Conservation (phyloP, 1,140 invertebrate genomes). For the Conus betulinus region DNA sequence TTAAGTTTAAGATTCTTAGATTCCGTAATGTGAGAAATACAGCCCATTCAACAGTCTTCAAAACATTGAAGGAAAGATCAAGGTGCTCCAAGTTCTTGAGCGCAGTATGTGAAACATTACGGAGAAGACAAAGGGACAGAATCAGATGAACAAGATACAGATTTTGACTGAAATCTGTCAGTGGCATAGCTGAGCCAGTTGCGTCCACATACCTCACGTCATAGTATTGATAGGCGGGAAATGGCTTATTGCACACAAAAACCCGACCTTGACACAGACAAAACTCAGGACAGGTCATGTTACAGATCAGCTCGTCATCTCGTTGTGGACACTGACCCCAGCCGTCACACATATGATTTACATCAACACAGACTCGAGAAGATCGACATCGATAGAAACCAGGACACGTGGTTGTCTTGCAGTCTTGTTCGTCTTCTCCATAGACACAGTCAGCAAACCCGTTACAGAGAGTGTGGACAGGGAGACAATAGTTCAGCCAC, state of each 20-base stretch:
- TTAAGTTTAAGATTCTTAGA: conserved; percentile 19
- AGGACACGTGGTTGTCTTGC: no score
- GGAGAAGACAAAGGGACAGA: not conserved
- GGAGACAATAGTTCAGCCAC: not conserved
- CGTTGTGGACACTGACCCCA: no score
- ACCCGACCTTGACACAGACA: conserved; percentile 32
- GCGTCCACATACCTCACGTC: not conserved
- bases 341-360: conserved; percentile 8
- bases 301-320: conserved; percentile 1
- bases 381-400: not conserved
- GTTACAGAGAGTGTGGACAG: conserved; percentile 1
- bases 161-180: not conserved
- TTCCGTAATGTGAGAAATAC: conserved; percentile 1
- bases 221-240: not conserved
- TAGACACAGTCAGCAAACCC: not conserved
- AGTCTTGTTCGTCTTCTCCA: no score
- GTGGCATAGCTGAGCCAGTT: not conserved
- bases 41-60: not conserved
- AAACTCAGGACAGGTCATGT: conserved; percentile 43
- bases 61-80: conserved; percentile 31
- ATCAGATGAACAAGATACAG: not conserved
- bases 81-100: not conserved
- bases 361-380: not conserved
- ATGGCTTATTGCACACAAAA: not conserved
- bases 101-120: not conserved